These are phyloP conservation scores for Chrysogorgia sp. DNA, from an alignment of 92 coral and sea anemone species.

Conservation along the genomic window DNA sequence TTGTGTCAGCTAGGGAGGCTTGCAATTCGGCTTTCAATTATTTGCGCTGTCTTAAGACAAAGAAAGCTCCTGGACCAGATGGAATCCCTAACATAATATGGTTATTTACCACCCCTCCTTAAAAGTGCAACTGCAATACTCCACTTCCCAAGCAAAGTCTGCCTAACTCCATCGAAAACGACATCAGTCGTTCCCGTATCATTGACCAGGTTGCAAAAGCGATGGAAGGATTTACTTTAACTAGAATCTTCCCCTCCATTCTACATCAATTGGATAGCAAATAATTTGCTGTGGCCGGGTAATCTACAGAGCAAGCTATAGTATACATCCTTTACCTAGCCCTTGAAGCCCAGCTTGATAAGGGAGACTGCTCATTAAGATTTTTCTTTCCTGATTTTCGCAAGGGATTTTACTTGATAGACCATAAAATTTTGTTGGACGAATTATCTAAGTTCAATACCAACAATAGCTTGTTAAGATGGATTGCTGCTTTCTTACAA, in stretches of 20 bases:
- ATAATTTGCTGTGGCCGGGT: slow-evolving; percentile 58
- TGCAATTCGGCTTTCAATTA: slow-evolving; percentile 24
- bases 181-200: slow-evolving; percentile 47
- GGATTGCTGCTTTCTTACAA: slow-evolving; percentile 42
- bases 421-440: slow-evolving; percentile 27
- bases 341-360: slow-evolving; percentile 46
- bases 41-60: slow-evolving; percentile 22
- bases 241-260: slow-evolving; percentile 16
- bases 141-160: slow-evolving; percentile 47
- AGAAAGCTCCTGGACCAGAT: slow-evolving; percentile 28
- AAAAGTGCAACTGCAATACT: neutral
- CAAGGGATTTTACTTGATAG: slow-evolving; percentile 49
- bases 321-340: slow-evolving; percentile 52
- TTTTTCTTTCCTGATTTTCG: slow-evolving; percentile 59
- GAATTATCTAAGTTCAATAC: slow-evolving; percentile 1
- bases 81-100: neutral
- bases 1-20: slow-evolving; percentile 6
- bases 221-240: slow-evolving; percentile 46
- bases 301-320: slow-evolving; percentile 47
- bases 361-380: slow-evolving; percentile 44
- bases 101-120: too few species aligned
- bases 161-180: slow-evolving; percentile 49
- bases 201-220: slow-evolving; percentile 49
- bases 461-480: slow-evolving; percentile 29
- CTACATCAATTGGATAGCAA: slow-evolving; percentile 38